Evolutionary conservation across 2,113 vertebrate species (phyloP).

Genomic region (Dipodomys ordii): DNA sequence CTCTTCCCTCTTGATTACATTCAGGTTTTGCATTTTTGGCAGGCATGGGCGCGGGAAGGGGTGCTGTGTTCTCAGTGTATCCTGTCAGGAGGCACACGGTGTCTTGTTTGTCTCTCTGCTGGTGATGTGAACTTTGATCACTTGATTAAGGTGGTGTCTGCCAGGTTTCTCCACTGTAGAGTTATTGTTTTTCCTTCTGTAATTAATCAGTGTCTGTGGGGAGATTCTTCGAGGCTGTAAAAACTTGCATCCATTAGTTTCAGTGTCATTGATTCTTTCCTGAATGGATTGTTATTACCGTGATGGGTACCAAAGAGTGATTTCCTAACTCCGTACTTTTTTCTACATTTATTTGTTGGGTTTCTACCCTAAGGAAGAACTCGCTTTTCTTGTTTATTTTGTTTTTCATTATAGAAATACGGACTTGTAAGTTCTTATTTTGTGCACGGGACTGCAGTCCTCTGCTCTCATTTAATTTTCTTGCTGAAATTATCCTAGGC

Average conservation of each 20-base stretch:
- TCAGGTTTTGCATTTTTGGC: not conserved
- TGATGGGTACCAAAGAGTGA: not conserved
- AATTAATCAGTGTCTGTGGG: not conserved
- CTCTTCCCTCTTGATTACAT: constrained; percentile 16
- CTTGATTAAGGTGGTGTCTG: not conserved
- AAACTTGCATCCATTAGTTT: not conserved
- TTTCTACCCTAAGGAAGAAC: not conserved
- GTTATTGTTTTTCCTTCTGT: constrained; percentile 38
- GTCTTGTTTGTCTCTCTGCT: not conserved
- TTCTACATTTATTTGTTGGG: constrained; percentile 1
- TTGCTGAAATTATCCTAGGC: not conserved
- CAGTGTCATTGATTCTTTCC: not conserved
- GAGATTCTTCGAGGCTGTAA: constrained; percentile 14
- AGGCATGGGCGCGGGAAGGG: not conserved
- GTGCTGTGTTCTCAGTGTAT: not conserved
- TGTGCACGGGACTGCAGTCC: not conserved
- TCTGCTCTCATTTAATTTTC: not conserved
- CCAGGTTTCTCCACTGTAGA: constrained; percentile 30
- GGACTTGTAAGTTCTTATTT: not conserved
- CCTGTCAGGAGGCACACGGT: not conserved
- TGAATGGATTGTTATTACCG: not conserved
- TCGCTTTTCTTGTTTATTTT: not conserved
- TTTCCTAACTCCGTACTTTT: not conserved
- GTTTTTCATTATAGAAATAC: not conserved
- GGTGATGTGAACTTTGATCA: not conserved